Base-by-base conservation (phyloP, 2,113 vertebrate species). In the Scolopax mira region DNA sequence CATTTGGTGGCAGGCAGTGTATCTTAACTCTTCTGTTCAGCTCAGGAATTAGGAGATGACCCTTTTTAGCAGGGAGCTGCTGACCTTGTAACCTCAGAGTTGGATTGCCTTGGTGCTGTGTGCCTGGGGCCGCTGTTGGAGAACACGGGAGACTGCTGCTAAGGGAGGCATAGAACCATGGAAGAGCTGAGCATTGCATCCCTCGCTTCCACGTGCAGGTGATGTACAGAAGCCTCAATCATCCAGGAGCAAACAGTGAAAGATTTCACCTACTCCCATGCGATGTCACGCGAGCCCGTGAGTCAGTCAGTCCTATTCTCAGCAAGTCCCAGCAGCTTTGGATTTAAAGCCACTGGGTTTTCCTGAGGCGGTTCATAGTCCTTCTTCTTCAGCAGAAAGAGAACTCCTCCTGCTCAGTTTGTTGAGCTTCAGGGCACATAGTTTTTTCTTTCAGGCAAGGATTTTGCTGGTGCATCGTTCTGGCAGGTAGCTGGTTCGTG, bases 201-300 rank as follows among this genome's bases (percentile, higher is more conserved):
- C 4, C 10, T 82, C 0, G 0, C 21, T 61, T 51, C 24, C 21
- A 6, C 16, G 15, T 58, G n/a, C 1, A 0, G 4, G 0, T 23
- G 41, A 31, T 15, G 31, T 62, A n/a, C 41, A 13, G 33, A 41
- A 52, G 23, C 25, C 49, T 10, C 8, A 37, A 41, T 11, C 7
- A 27, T 28, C 18, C 42, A 51, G 72, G 39, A 71, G 37, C 41
- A 57, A 94, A 25, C 0, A 1, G 10, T 8, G n/a, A 4, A 33
- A 64, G n/a, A 24, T 70, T 42, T 79, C 23, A n/a, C 51, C 30
- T 42, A 2, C 23, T 60, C 16, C 22, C 11, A 3, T 7, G 55
- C 0, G 0, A 1, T 19, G 23, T n/a, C 39, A 19, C 1, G 1
- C 0, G 3, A 37, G 21, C 8, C 18, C 11, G 1, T 55, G 49